Evolutionary conservation across 2,888 invertebrate species (phyloP).

Genomic region (Pterobdella sp.): DNA sequence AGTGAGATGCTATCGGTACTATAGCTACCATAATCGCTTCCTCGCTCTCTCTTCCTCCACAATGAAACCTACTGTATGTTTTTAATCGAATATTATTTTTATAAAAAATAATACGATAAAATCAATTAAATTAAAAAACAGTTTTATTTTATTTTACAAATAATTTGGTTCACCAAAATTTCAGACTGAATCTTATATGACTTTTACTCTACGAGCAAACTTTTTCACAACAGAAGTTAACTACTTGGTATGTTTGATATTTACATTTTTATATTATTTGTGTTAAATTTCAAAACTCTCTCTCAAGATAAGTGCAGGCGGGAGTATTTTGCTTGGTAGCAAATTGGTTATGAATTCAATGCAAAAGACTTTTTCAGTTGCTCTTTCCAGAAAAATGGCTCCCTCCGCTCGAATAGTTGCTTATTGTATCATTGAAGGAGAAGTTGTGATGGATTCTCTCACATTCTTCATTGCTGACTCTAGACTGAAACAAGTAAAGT

Average conservation of each 20-base stretch:
- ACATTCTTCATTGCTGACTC: conserved; percentile 89
- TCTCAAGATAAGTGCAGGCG: conserved; percentile 70
- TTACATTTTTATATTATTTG: not conserved
- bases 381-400: conserved; percentile 59
- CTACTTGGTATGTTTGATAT: conserved; percentile 62
- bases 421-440: conserved; percentile 67
- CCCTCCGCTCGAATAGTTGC: conserved; percentile 78
- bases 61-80: conserved; percentile 40
- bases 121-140: not conserved
- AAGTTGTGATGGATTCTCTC: conserved; percentile 77
- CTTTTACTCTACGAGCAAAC: conserved; percentile 82
- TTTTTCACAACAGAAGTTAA: conserved; percentile 77
- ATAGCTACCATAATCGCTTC: conserved; percentile 35
- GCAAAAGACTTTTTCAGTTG: conserved; percentile 51
- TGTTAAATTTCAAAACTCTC: conserved; percentile 2
- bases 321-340: conserved; percentile 73
- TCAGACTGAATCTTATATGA: conserved; percentile 80
- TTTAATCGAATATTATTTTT: not conserved
- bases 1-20: conserved; percentile 34
- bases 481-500: conserved; percentile 52
- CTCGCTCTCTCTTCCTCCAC: conserved; percentile 82
- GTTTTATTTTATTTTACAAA: not conserved
- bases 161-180: conserved; percentile 48
- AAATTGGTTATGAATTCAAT: conserved; percentile 64
- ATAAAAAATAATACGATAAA: not conserved